Evolutionary conservation across 30 jellyfish, hydroid and myxozoan species (phyloP), one percentile per base, ranked within the genome.

Genomic region (Aurelia sp.): DNA sequence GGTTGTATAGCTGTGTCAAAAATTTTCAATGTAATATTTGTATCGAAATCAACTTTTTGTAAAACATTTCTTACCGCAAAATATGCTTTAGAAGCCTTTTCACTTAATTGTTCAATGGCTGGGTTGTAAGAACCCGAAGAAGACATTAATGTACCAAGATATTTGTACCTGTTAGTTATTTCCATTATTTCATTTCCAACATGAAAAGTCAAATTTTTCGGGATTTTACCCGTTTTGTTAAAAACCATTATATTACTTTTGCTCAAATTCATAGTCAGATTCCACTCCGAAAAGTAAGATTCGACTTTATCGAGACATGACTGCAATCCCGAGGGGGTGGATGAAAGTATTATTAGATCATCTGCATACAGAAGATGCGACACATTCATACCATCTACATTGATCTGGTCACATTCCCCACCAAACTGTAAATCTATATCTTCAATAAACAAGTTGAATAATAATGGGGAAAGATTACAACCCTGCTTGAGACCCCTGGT

Each of bases 151-250:
- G 80, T 68, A 8, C 80, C 80, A 20, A 68, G 80, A 33, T 68
- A 33, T 20, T 68, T 68, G 44, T 20, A 68, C 21, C 80, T 24
- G 60, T 22, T 68, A 13, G 60, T 68, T 13, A 68, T 1, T 15
- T 24, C 21, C 11, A 68, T 5, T 33, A 19, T 20, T 13, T 68
- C 60, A 18, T 33, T 20, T 1, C 64, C 60, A 24, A 68, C 60
- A 8, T 33, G 10, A 20, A 68, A 68, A 13, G 19, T 11, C 21
- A 35, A 20, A 24, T 12, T 58, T 33, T 68, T 68, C n/a, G 80
- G 80, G 1, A 33, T 68, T 68, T 33, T 68, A 68, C 80, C 80
- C 0, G 80, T 68, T 33, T 68, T 68, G 80, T 68, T 68, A 35
- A 68, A 27, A 27, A 27, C 2, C 33, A 27, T 27, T 27, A 68